Evolutionary conservation across 2,113 vertebrate genomes (phyloP), one percentile per base, ranked within the genome.

Genomic region (cat (Felis catus)): DNA sequence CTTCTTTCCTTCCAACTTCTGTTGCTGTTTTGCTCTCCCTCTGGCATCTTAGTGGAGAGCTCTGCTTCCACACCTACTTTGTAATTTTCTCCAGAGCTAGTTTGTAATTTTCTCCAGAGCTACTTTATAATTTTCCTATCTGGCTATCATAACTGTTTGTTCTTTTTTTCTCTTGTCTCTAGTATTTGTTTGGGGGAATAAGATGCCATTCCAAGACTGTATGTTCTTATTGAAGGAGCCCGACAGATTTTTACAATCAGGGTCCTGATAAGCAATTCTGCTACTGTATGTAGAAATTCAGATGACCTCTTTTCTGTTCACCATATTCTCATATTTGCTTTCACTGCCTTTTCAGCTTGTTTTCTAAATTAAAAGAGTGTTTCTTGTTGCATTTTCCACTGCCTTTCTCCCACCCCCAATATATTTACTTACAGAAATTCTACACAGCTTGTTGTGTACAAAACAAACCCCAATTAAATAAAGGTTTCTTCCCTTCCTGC

Each of bases 171-270:
- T 78, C 90, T 92, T 71, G 25, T 95, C 61, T 92, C 55, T 79
- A 89, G 58, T 91, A 5, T 96, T 93, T 97, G 87, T 98, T 97
- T 97, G 78, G 90, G 63, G 68, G 53, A 91, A 71, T 84, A 48
- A 73, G 61, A 92, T 91, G 83, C 79, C 82, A 88, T 95, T 94
- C 89, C 19, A 68, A 96, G 93, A 96, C 97, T 95, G 15, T 68
- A 55, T 95, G 95, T 97, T 94, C 94, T 92, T 83, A 86, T 5
- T 45, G 66, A 97, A 96, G 78, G 53, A 86, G 25, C 66, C 86
- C 61, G 21, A 61, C 33, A 13, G 45, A 51, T 94, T 92, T 94
- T 95, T 65, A 83, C 23, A 94, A 73, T 87, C 95, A 80, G 87
- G 85, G 66, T 3, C 18, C 10, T 4, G 86, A 97, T 92, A 95